These are phyloP conservation scores for Drosophila testacea DNA, from an alignment of 2,888 invertebrate species.

Conservation along the genomic window DNA sequence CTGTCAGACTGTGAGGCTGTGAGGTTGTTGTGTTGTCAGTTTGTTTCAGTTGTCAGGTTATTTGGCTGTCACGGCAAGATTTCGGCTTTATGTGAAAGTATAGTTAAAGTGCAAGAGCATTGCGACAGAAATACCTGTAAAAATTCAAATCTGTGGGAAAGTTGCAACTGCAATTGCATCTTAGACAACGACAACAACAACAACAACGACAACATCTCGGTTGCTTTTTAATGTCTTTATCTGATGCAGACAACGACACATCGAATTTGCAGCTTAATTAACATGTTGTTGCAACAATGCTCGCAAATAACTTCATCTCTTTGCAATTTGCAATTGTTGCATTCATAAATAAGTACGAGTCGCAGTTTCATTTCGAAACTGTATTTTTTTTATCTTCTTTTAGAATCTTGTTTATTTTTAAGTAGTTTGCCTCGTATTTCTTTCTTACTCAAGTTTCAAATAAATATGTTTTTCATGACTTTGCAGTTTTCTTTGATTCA, in stretches of 20 bases:
- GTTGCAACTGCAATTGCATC: slow-evolving; percentile 32
- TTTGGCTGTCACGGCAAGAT: slow-evolving; percentile 28
- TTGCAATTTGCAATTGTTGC: slow-evolving; percentile 15
- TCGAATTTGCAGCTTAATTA: slow-evolving; percentile 26
- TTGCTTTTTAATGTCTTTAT: slow-evolving; percentile 20
- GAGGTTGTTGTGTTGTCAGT: slow-evolving; percentile 19
- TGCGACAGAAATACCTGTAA: slow-evolving; percentile 13
- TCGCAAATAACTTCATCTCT: slow-evolving; percentile 11
- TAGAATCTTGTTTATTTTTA: slow-evolving; percentile 13
- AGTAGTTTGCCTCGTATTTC: slow-evolving; percentile 5
- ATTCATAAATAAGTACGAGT: neutral
- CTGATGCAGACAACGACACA: slow-evolving; percentile 19
- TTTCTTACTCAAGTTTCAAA: slow-evolving; percentile 3
- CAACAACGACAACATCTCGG: neutral
- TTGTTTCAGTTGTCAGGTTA: slow-evolving; percentile 16
- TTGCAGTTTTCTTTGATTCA: slow-evolving; percentile 22
- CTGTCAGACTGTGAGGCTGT: slow-evolving; percentile 15
- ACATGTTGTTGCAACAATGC: slow-evolving; percentile 21
- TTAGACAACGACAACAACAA: slow-evolving; percentile 1
- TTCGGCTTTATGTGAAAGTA: slow-evolving; percentile 34
- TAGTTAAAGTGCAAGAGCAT: slow-evolving; percentile 12
- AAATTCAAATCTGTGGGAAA: slow-evolving; percentile 32
- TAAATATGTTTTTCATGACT: slow-evolving; percentile 9
- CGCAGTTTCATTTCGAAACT: slow-evolving; percentile 9
- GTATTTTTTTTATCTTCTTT: slow-evolving; percentile 6